A percentile compares a stretch with the other conserved stretches of the same genome.
Conservation (phyloP, 2,797 vertebrate genomes). For the Cygnus olor region DNA sequence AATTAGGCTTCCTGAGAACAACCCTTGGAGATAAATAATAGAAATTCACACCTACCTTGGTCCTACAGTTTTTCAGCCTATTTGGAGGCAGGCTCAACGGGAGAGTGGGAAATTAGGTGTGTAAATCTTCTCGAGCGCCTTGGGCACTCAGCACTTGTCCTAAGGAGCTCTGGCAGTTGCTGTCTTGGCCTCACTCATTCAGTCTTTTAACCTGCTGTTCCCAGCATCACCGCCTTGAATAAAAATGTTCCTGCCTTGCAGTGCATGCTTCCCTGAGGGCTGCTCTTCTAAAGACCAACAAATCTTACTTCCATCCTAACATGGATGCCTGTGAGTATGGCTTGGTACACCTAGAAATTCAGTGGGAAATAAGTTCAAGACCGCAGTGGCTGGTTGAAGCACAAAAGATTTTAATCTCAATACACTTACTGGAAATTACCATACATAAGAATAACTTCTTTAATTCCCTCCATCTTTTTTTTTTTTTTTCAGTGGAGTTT, state of each 20-base stretch:
- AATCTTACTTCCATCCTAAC: conserved; percentile 36
- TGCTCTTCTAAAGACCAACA: conserved; percentile 39
- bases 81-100: background rate
- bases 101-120: conserved; percentile 16
- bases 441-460: conserved; percentile 3
- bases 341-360: conserved; percentile 43
- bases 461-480: conserved; percentile 58
- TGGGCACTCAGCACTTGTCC: background rate
- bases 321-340: background rate
- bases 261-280: conserved; percentile 29
- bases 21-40: conserved; percentile 74
- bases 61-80: conserved; percentile 6
- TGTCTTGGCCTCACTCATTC: conserved; percentile 11
- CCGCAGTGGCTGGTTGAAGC: conserved; percentile 5
- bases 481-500: conserved; percentile 55
- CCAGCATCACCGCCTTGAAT: conserved; percentile 34
- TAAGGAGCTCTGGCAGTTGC: background rate
- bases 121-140: conserved; percentile 47
- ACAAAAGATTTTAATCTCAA: conserved; percentile 25
- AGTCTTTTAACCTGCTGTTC: conserved; percentile 57
- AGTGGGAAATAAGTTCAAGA: conserved; percentile 48
- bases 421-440: background rate
- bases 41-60: conserved; percentile 70
- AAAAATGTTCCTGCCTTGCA: conserved; percentile 57
- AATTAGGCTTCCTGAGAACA: conserved; percentile 73